Percentiles rank a stretch among this genome's conserved stretches.
Conservation (phyloP, 2,888 invertebrate species). For the Phytoseiulus persimilis region DNA sequence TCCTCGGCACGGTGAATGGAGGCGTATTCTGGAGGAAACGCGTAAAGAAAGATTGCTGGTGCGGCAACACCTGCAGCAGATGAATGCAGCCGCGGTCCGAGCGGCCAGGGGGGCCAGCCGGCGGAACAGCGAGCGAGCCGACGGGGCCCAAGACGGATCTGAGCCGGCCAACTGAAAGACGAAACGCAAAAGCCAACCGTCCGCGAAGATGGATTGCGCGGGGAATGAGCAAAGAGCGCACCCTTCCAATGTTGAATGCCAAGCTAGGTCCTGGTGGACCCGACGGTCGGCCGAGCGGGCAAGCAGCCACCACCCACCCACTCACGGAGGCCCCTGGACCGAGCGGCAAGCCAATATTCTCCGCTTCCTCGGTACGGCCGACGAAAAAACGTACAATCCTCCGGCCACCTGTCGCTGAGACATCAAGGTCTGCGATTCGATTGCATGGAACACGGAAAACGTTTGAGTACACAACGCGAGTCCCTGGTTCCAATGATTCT, state of each 20-base stretch:
- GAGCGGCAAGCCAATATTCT: not conserved
- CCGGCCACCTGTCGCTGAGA: not conserved
- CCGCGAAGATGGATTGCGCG: not conserved
- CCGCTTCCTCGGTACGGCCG: not conserved
- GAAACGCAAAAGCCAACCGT: not conserved
- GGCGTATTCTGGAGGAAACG: not conserved
- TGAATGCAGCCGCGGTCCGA: not conserved
- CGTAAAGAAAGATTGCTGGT: not conserved
- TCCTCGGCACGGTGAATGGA: not conserved
- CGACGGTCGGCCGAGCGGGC: not conserved
- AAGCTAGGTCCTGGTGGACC: not conserved
- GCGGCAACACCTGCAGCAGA: not conserved
- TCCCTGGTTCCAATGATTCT: not conserved
- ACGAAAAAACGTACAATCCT: not conserved
- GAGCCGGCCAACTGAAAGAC: not conserved
- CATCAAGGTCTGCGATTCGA: not conserved
- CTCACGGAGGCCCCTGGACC: not conserved
- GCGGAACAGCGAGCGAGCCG: not conserved
- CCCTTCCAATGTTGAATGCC: not conserved
- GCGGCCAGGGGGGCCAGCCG: not conserved
- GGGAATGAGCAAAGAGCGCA: slow-evolving; percentile 5
- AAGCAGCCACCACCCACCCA: not conserved
- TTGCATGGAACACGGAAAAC: not conserved
- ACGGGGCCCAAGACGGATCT: not conserved
- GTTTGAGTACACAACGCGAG: not conserved